These are phyloP conservation scores for Ostrea edulis DNA, from an alignment of 1,140 invertebrate genomes.

Conservation along the genomic window DNA sequence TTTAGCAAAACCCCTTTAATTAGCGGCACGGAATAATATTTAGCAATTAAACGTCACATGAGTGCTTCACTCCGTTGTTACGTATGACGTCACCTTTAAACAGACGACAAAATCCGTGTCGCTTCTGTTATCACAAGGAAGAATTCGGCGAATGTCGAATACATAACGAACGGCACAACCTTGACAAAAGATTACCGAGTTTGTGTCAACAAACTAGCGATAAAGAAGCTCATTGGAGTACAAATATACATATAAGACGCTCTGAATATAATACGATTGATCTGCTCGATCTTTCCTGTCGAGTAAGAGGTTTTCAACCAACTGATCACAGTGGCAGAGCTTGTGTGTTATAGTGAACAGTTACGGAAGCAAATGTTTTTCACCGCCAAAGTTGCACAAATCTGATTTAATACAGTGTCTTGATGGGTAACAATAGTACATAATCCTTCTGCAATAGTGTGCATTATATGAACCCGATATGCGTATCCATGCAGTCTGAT, in stretches of 20 bases:
- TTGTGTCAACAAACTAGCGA: constrained; percentile 25
- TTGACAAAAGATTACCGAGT: constrained; percentile 32
- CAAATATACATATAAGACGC: constrained; percentile 18
- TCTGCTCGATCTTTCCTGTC: background rate
- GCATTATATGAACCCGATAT: background rate
- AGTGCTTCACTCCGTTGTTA: background rate
- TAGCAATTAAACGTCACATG: background rate
- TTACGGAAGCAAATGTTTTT: background rate
- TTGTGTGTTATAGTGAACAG: no score
- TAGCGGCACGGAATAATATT: background rate
- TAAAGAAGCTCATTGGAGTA: constrained; percentile 4
- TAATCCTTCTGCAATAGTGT: background rate
- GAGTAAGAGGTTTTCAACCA: background rate
- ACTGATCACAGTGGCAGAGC: background rate
- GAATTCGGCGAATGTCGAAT: constrained; percentile 36
- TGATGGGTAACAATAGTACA: background rate
- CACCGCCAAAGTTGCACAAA: background rate
- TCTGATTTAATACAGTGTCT: background rate
- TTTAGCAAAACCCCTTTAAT: background rate
- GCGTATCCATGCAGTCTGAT: background rate
- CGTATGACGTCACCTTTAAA: background rate
- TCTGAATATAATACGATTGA: constrained; percentile 4
- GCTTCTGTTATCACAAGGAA: constrained; percentile 5
- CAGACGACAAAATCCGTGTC: constrained; percentile 20
- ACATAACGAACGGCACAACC: constrained; percentile 4